These are phyloP conservation scores for Ispidina picta DNA, from an alignment of 2,797 vertebrate genomes.

Conservation along the genomic window DNA sequence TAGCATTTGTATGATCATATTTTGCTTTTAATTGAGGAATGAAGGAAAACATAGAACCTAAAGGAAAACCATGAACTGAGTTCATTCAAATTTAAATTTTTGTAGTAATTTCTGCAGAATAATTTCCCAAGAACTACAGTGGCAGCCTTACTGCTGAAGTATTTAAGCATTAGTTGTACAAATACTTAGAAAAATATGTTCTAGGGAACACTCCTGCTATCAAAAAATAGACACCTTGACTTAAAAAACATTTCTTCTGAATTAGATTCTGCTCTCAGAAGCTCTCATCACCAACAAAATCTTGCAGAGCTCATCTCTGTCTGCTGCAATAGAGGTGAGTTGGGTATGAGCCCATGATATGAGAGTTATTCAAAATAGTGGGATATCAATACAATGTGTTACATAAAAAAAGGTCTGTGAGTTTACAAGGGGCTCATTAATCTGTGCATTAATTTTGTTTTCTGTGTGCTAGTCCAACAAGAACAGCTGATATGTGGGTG, in stretches of 20 bases:
- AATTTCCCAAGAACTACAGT: background rate
- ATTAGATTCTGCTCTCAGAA: background rate
- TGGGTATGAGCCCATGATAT: background rate
- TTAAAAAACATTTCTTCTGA: background rate
- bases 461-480: background rate
- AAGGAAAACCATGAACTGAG: background rate
- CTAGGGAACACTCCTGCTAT: background rate
- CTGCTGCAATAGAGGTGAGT: background rate
- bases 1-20: background rate
- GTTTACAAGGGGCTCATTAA: background rate
- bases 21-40: background rate
- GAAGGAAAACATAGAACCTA: background rate
- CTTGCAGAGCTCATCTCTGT: background rate
- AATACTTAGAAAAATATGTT: background rate
- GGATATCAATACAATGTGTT: background rate
- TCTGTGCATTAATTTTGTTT: background rate
- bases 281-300: background rate
- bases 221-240: background rate
- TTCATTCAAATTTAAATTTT: background rate
- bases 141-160: background rate
- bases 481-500: background rate
- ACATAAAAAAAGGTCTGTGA: background rate
- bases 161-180: background rate
- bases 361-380: background rate
- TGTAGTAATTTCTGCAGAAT: background rate